Percentiles rank a stretch among this genome's conserved stretches.
These are phyloP conservation scores for Zelostemma sp. DNA, from an alignment of 1,140 invertebrate species.

Conservation along the genomic window DNA sequence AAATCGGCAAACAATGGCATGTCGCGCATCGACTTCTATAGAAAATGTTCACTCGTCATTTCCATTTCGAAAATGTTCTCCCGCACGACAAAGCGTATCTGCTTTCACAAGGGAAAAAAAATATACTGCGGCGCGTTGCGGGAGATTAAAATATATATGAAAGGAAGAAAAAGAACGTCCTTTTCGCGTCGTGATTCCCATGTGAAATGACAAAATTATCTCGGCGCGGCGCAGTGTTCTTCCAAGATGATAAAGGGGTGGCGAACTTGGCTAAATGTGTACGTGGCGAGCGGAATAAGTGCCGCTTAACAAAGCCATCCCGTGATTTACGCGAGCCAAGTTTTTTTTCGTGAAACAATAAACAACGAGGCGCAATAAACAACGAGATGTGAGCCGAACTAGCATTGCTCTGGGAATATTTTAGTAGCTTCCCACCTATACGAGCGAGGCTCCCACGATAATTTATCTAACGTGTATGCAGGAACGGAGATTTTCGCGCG, in stretches of 20 bases:
- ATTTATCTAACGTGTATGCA: conserved; percentile 24
- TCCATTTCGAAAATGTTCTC: not conserved
- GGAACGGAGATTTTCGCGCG: conserved; percentile 9
- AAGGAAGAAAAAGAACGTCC: not conserved
- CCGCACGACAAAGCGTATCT: not conserved
- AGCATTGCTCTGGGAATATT: conserved; percentile 28
- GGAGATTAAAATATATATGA: conserved; percentile 10
- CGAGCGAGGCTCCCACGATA: conserved; percentile 5
- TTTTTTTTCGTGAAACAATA: conserved; percentile 42
- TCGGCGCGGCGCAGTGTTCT: conserved; percentile 12
- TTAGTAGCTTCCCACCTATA: conserved; percentile 22
- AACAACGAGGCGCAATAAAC: conserved; percentile 56
- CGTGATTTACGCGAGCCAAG: conserved; percentile 23
- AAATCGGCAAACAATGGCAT: too few relatives aligned
- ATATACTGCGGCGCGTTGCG: not conserved
- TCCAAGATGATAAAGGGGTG: conserved; percentile 27
- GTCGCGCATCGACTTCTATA: too few relatives aligned
- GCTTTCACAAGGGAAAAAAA: not conserved
- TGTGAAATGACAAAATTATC: conserved; percentile 26
- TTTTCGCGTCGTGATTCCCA: not conserved
- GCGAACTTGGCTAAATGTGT: conserved; percentile 21
- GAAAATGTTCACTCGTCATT: too few relatives aligned
- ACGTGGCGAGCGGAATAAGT: conserved; percentile 30
- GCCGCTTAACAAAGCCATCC: conserved; percentile 34
- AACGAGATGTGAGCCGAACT: conserved; percentile 34